phyloP scores from a whole-genome alignment of 2,113 vertebrate genomes.

The Mastomys natalensis region DNA sequence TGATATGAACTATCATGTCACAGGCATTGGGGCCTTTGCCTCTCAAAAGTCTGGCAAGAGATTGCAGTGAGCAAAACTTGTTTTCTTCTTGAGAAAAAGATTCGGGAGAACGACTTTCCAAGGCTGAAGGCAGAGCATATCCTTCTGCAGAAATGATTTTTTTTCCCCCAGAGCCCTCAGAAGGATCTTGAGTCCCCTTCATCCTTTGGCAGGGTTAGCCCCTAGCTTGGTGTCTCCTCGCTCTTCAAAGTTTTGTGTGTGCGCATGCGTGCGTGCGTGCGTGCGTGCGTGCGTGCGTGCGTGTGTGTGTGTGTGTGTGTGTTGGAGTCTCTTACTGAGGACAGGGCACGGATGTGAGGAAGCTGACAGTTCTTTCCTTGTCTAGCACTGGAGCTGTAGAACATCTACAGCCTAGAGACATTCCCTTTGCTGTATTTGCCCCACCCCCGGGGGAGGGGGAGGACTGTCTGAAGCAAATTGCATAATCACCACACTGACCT shows the following conservation, averaged over 20 bases:
- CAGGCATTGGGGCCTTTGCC: background rate
- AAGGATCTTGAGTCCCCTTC: background rate
- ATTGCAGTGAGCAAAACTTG: background rate
- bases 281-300: too few relatives aligned
- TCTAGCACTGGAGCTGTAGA: background rate
- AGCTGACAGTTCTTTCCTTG: background rate
- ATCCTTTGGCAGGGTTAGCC: background rate
- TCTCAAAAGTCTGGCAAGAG: background rate
- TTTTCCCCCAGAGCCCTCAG: background rate
- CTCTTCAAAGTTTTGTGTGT: rapidly evolving
- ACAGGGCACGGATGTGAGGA: rapidly evolving
- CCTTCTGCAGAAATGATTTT: background rate
- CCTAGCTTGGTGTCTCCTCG: background rate
- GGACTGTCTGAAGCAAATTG: background rate
- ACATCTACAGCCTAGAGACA: too few relatives aligned
- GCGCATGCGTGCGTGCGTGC: too few relatives aligned
- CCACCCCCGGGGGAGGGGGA: background rate
- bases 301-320: too few relatives aligned
- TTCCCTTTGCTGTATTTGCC: background rate
- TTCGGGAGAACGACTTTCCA: background rate
- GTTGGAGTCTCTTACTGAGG: background rate
- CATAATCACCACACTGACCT: conserved; percentile 19
- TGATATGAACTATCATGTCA: background rate
- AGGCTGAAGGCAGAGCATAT: background rate
- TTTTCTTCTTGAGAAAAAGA: background rate